phyloP scores from a whole-genome alignment of 2,888 invertebrate species.

The Anaspis maculata region DNA sequence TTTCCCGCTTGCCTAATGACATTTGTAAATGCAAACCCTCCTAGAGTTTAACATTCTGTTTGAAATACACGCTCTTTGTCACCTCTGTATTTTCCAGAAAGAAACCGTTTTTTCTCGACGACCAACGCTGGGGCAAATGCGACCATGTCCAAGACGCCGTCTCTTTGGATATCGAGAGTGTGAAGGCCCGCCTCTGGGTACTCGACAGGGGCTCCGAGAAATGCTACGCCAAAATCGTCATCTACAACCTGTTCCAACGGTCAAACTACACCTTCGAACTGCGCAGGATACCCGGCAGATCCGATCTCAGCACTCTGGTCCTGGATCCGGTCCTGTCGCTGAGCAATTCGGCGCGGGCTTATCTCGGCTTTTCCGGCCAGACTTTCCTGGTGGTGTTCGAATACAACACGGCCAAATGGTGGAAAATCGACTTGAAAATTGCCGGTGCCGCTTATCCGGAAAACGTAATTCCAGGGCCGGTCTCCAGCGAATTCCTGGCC shows the following conservation, averaged over 20 bases:
- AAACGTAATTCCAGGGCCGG: conserved; percentile 15
- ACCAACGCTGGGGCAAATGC: conserved; percentile 29
- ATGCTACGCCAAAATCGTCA: conserved; percentile 39
- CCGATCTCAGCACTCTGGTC: conserved; percentile 30
- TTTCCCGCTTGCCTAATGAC: not conserved
- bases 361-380: conserved; percentile 35
- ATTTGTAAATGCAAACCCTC: too few species aligned
- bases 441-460: too few species aligned
- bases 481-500: conserved; percentile 33
- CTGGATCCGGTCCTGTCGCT: conserved; percentile 34
- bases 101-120: conserved; percentile 8
- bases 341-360: conserved; percentile 31
- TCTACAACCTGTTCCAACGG: conserved; percentile 38
- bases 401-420: conserved; percentile 31
- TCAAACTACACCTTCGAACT: conserved; percentile 13
- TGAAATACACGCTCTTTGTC: too few species aligned
- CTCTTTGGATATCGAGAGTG: conserved; percentile 37
- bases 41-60: too few species aligned
- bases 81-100: conserved; percentile 17
- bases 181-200: conserved; percentile 41
- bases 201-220: conserved; percentile 38
- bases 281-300: conserved; percentile 20
- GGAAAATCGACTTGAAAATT: conserved; percentile 30
- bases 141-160: conserved; percentile 36
- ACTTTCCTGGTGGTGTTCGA: conserved; percentile 28